Evolutionary conservation across 2,113 vertebrate species (phyloP), one percentile per base, ranked within the genome.

Genomic region (Takifugu flavidus): DNA sequence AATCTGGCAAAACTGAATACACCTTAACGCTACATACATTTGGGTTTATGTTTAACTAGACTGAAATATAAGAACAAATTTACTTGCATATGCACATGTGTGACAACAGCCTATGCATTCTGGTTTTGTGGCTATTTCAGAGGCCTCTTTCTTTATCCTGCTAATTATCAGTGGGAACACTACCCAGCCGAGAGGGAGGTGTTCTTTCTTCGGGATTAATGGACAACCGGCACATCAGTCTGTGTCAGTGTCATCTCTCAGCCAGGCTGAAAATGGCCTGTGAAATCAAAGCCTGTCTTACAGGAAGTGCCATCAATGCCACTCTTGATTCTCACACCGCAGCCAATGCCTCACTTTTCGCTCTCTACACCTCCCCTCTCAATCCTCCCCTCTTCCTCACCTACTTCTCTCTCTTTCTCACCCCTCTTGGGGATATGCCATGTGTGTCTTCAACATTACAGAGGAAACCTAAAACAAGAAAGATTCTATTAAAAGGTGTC

Each of bases 201-300:
- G 90, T 93, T 90, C 43, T 75, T 52, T 82, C 55, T 90, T 52
- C 82, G 86, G 86, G 84, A 78, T 91, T 93, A 91, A 93, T 92
- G 87, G 90, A 83, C 79, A 51, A 65, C 65, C 72, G 66, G 64
- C 69, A 57, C 72, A 76, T 76, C 78, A 68, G 74, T 78, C 78
- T 28, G 62, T 72, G 72, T 79, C 73, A 82, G 82, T 86, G 88
- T 87, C 82, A 79, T 85, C 75, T 84, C 86, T 80, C 86, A 78
- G 60, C 65, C 51, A 34, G 54, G 75, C 78, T 82, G 75, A 86
- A 89, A 87, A 83, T 87, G 84, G 83, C 80, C 82, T 50, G 49
- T 80, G 79, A 86, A 89, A 90, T 89, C 86, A 89, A 85, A 86
- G 81, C 85, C 80, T 72, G 81, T 80, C 69, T 87, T 87, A 83